Evolutionary conservation across 2,888 invertebrate species (phyloP), one percentile per base, ranked within the genome.

Genomic region (Eutolmus rufibarbis): DNA sequence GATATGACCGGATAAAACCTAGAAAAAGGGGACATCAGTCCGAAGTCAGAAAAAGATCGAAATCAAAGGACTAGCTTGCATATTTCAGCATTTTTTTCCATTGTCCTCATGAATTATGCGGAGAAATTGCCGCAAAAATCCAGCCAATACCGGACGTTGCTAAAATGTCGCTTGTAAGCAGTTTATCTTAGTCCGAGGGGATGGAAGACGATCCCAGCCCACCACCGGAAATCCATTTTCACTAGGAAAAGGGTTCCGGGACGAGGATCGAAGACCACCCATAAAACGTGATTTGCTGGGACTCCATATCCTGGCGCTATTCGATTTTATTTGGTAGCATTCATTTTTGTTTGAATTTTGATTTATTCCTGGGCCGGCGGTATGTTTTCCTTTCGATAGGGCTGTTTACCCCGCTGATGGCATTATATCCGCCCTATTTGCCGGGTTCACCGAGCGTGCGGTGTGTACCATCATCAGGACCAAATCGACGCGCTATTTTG

Each of bases 121-220:
- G 43, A 40, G 51, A 34, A 74, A 57, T 46, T 37, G 8, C 51
- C 37, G 40, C 23, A 74, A 37, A 40, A 74, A 46, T 40, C 37
- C 34, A 23, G 37, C 84, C 84, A 74, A 74, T 74, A 66, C 37
- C 84, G 84, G 84, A 84, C 57, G 74, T 43, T 23, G 40, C 81
- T 66, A 84, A 84, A 84, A 84, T 84, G 19, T 74, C 74, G 40
- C 84, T 51, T 84, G 84, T 84, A 84, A 84, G 84, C 84, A 84
- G 23, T 56, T 51, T 46, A 28, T 51, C 56, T 66, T 43, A 8
- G 57, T 19, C 66, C 31, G 28, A 9, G 66, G 66, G 28, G 19
- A 9, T 1, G 23, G 23, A 66, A 66, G 66, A 66, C 66, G 66
- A 12, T 9, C 23, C 23, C 66, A 14, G 23, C 66, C 66, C 23